Conservation (phyloP, 2,888 invertebrate genomes). For the Athalia cordata region DNA sequence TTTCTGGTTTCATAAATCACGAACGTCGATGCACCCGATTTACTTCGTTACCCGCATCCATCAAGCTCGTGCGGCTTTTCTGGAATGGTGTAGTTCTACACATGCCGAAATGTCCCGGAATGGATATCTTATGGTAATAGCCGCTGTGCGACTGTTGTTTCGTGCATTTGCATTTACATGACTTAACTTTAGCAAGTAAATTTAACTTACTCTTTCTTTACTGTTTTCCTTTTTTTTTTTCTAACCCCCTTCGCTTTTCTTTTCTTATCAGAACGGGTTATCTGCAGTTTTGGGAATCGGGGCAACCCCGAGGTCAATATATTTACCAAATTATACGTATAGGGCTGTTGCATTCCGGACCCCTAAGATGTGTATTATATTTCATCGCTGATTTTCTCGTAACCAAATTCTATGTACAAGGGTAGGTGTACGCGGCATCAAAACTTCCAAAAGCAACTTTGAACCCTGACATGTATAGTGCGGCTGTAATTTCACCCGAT, state of each 20-base stretch:
- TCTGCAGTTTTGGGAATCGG: conserved; percentile 20
- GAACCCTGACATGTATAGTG: too few relatives aligned
- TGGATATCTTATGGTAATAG: conserved; percentile 41
- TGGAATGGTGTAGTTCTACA: conserved; percentile 39
- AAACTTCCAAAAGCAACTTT: too few relatives aligned
- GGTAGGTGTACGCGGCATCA: too few relatives aligned
- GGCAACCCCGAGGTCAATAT: background rate
- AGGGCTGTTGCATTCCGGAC: background rate
- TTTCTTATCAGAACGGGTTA: conserved; percentile 26
- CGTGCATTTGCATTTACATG: conserved; percentile 58
- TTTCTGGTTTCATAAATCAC: background rate
- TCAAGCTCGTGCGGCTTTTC: conserved; percentile 16
- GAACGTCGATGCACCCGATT: conserved; percentile 37
- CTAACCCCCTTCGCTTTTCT: background rate
- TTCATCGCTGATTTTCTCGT: too few relatives aligned
- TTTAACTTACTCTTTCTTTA: conserved; percentile 14
- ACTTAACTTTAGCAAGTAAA: conserved; percentile 54
- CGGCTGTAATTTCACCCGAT: too few relatives aligned
- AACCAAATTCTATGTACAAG: too few relatives aligned
- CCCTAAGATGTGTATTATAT: background rate
- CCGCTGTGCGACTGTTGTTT: conserved; percentile 35
- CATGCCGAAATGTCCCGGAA: conserved; percentile 42
- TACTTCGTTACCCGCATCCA: conserved; percentile 22
- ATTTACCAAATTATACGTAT: background rate
- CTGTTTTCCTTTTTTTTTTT: background rate